Conservation (phyloP, 92 coral and sea anemone species). For the Diadumene lineata region DNA sequence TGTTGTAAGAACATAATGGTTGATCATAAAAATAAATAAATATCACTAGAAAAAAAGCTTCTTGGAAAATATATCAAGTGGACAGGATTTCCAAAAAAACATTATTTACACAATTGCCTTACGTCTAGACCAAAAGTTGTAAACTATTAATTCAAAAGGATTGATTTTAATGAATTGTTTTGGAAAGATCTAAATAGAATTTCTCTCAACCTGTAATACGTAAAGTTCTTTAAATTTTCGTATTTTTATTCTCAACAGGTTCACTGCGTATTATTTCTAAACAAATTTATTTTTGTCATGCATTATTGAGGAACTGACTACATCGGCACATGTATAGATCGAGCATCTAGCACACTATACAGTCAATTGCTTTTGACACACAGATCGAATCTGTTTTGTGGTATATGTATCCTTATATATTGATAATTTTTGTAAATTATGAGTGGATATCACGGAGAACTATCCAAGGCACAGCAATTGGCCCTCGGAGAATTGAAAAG, state of each 20-base stretch:
- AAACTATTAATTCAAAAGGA: neutral
- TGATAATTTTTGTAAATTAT: conserved; percentile 11
- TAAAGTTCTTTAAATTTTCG: neutral
- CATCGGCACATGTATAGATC: neutral
- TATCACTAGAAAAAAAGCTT: neutral
- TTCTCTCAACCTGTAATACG: neutral
- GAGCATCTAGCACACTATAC: too few relatives aligned
- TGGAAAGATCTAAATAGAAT: neutral
- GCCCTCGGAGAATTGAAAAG: conserved; percentile 67
- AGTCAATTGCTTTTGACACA: too few relatives aligned
- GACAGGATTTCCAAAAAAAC: neutral
- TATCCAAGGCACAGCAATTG: conserved; percentile 64
- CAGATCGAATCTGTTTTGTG: too few relatives aligned
- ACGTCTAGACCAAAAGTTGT: too few relatives aligned
- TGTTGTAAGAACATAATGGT: conserved; percentile 38
- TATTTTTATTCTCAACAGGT: conserved; percentile 21
- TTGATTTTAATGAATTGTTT: neutral
- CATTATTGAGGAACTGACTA: conserved; percentile 34
- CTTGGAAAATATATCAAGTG: too few relatives aligned
- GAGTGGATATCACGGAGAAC: conserved; percentile 67
- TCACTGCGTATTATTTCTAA: conserved; percentile 4
- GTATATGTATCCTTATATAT: neutral
- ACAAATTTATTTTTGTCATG: conserved; percentile 18
- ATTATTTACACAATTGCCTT: neutral
- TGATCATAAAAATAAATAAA: conserved; percentile 3